phyloP scores from a whole-genome alignment of 1,140 invertebrate genomes.

The Harlomillsia oculata region DNA sequence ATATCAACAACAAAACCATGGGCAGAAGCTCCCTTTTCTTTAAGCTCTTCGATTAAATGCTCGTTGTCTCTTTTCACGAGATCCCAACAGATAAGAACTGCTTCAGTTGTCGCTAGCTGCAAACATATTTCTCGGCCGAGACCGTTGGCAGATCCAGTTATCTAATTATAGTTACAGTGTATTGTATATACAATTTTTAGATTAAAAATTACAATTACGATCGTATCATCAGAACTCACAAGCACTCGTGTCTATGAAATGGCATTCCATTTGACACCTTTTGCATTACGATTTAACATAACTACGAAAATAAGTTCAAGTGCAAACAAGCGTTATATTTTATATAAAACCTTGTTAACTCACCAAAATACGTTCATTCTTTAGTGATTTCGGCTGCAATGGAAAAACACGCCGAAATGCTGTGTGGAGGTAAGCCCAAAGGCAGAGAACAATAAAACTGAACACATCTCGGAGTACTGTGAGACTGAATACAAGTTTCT shows the following conservation, averaged over 20 bases:
- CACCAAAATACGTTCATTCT: conserved; percentile 17
- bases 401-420: conserved; percentile 4
- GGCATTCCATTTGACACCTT: background rate
- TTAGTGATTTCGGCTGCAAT: conserved; percentile 6
- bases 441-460: no score
- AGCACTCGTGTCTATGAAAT: no score
- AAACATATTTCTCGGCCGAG: conserved; percentile 21
- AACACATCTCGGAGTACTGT: no score
- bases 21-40: background rate
- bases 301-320: background rate
- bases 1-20: conserved; percentile 23
- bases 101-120: conserved; percentile 6
- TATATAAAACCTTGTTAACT: background rate
- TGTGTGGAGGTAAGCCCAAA: no score
- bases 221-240: background rate
- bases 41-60: conserved; percentile 3
- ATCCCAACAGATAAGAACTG: conserved; percentile 30
- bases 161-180: background rate
- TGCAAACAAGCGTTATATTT: background rate
- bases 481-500: no score
- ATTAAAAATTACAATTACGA: background rate
- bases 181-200: background rate
- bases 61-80: conserved; percentile 23
- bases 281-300: background rate
- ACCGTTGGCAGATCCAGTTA: conserved; percentile 23